phyloP scores from a whole-genome alignment of 92 coral and sea anemone species.

The Porites cylindrica region DNA sequence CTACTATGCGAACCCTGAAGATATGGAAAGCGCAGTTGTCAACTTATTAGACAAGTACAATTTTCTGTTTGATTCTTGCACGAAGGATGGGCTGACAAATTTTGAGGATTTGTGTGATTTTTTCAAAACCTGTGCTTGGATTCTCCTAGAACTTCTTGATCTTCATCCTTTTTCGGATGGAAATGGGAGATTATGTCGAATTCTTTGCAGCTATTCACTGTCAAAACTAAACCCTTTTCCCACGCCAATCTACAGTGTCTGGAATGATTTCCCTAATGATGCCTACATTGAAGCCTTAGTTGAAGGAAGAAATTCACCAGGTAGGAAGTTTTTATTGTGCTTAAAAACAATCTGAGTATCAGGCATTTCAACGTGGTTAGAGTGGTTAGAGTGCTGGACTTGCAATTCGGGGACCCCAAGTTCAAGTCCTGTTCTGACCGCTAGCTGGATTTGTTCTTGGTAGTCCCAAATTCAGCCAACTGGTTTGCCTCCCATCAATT shows the following conservation, averaged over 20 bases:
- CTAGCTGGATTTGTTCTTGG: too few relatives aligned
- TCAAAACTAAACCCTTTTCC: constrained; percentile 84
- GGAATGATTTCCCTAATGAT: constrained; percentile 75
- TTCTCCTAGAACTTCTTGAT: constrained; percentile 85
- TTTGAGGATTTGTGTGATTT: constrained; percentile 43
- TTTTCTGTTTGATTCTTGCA: constrained; percentile 47
- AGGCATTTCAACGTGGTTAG: too few relatives aligned
- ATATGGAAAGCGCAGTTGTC: constrained; percentile 69
- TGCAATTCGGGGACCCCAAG: too few relatives aligned
- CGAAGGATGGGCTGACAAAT: constrained; percentile 8
- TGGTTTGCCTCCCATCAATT: too few relatives aligned
- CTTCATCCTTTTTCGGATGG: constrained; percentile 95
- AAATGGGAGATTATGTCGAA: constrained; percentile 88
- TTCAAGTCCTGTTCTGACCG: too few relatives aligned
- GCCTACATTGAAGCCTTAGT: constrained; percentile 79
- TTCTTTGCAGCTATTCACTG: constrained; percentile 84
- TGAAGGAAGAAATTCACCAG: constrained; percentile 65
- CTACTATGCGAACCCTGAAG: constrained; percentile 70
- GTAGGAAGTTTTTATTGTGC: neutral
- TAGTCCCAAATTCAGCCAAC: too few relatives aligned
- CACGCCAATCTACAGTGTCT: constrained; percentile 87
- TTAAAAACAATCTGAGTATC: too few relatives aligned
- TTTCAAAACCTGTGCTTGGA: constrained; percentile 79
- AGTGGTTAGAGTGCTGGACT: too few relatives aligned
- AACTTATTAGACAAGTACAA: constrained; percentile 76